Base-by-base conservation (phyloP, 2,113 vertebrate genomes). In the Chlamydotis undulata region DNA sequence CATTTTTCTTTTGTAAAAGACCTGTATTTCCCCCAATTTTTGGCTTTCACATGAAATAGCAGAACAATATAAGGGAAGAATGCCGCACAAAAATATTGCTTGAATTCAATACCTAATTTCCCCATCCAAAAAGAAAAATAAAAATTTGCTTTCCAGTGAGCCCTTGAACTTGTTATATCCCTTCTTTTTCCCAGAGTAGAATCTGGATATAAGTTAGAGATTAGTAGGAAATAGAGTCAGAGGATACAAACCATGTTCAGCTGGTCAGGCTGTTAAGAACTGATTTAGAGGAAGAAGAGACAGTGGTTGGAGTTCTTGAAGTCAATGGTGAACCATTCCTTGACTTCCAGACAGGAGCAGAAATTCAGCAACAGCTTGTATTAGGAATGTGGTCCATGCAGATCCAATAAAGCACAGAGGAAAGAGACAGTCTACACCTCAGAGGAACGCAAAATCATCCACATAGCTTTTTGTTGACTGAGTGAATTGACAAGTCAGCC, bases 381-480 rank as follows among this genome's bases (percentile, higher is more conserved):
- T 71, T 28, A 81, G 55, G 50, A 41, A 45, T 59, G 10, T 65
- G 19, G 63, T 60, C 52, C 22, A 14, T 76, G 63, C 31, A 85
- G 84, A 41, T 88, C 74, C 43, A 61, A 80, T 78, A 70, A 73
- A 83, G 16, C 31, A 70, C 8, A 4, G 63, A 69, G 19, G 9
- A 75, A 70, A 76, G 45, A 94, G n/a, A 37, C 50, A 77, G 10
- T 61, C 59, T 90, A 55, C 70, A 85, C 59, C 91, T 95, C 73
- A 81, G 70, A 96, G 85, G 63, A 88, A 95, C 91, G 93, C 61
- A 60, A 93, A 92, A 75, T 77, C 39, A 71, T 80, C 67, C 55
- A 35, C 50, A 60, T 79, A 39, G 8, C 16, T 96, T 85, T 95
- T 93, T 86, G 47, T 63, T 86, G 73, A 94, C 60, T 89, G 81